These are phyloP conservation scores for Chloromyia formosa DNA, from an alignment of 2,888 invertebrate genomes.

Conservation along the genomic window DNA sequence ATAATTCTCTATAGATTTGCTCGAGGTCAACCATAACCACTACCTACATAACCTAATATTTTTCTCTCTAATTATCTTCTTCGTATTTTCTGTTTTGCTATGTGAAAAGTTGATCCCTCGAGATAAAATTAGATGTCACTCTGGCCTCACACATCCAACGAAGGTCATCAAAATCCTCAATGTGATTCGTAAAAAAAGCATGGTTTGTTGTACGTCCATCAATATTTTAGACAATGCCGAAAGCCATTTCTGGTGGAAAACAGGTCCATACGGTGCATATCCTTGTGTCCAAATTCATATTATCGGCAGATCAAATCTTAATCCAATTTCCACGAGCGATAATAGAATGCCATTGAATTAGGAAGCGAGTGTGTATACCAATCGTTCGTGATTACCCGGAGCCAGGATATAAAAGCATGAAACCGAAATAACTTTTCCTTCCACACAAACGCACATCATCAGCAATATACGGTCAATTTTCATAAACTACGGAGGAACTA, in stretches of 20 bases:
- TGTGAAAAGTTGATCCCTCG: too few relatives aligned
- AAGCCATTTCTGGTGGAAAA: not conserved
- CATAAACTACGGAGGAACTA: too few relatives aligned
- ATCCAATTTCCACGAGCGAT: conserved; percentile 34
- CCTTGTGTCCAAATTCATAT: conserved; percentile 14
- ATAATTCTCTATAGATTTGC: too few relatives aligned
- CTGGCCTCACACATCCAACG: too few relatives aligned
- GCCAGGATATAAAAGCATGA: conserved; percentile 5
- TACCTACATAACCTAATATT: too few relatives aligned
- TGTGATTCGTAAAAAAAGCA: too few relatives aligned
- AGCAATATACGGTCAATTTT: too few relatives aligned
- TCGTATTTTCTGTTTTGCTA: too few relatives aligned
- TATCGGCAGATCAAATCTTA: conserved; percentile 34
- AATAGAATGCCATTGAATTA: conserved; percentile 38
- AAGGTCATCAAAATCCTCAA: not conserved
- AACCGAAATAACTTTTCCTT: too few relatives aligned
- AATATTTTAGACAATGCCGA: not conserved
- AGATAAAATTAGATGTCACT: not conserved
- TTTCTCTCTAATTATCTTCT: too few relatives aligned
- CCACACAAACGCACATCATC: too few relatives aligned
- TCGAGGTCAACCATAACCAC: too few relatives aligned
- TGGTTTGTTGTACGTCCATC: not conserved
- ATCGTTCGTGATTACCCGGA: conserved; percentile 28
- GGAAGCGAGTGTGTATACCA: conserved; percentile 4
- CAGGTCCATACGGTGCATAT: not conserved